A percentile compares a stretch with the other conserved stretches of the same genome.
Conservation (phyloP, 2,797 vertebrate species). For the Spinibarbus caldwelli region DNA sequence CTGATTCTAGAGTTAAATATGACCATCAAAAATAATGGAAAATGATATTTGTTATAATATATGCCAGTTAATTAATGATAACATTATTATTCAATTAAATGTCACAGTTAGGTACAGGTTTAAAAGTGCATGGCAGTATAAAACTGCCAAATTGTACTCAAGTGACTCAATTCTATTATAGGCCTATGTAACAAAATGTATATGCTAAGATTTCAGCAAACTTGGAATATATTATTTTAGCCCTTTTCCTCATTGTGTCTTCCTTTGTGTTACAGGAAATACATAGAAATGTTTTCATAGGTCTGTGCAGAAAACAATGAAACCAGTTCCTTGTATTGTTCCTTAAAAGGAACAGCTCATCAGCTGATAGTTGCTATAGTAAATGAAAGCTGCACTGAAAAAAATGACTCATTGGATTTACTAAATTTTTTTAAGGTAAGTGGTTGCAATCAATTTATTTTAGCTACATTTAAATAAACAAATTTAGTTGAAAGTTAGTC, state of each 20-base stretch:
- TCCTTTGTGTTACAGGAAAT: slow-evolving; percentile 18
- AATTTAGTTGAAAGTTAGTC: too few relatives aligned
- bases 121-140: background rate
- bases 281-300: too few relatives aligned
- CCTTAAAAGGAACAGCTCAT: background rate
- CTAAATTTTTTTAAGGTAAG: too few relatives aligned
- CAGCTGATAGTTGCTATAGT: background rate
- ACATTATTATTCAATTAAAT: background rate
- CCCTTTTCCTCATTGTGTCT: background rate
- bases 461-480: too few relatives aligned
- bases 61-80: background rate
- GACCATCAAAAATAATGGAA: background rate
- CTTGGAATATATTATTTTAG: background rate
- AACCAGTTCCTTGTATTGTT: too few relatives aligned
- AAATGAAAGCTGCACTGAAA: background rate
- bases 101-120: background rate
- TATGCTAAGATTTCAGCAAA: background rate
- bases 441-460: too few relatives aligned
- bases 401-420: too few relatives aligned
- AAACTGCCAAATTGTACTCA: background rate
- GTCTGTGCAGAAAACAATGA: slow-evolving; percentile 48
- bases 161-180: background rate
- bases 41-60: background rate
- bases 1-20: background rate
- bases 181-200: background rate